A percentile compares a stretch with the other conserved stretches of the same genome.
Evolutionary conservation across 2,113 vertebrate species (phyloP).

Genomic region (Xenopus laevis): DNA sequence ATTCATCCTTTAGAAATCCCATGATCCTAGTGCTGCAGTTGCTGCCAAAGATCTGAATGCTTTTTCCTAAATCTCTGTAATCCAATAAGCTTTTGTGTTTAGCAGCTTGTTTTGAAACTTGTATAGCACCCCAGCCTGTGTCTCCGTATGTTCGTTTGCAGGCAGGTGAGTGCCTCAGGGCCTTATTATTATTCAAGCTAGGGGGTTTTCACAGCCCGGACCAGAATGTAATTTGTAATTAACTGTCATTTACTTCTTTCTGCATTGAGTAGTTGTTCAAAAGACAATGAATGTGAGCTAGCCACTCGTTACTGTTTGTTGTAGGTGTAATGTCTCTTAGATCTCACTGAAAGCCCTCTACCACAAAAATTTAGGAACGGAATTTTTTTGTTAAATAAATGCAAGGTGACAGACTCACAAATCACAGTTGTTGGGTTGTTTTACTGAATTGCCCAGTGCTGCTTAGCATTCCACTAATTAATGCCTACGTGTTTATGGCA

Average conservation of each 20-base stretch:
- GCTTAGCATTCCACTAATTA: constrained; percentile 24
- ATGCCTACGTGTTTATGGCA: constrained; percentile 18
- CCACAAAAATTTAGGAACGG: constrained; percentile 46
- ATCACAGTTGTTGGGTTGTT: neutral
- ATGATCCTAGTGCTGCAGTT: constrained; percentile 53
- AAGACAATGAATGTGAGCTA: constrained; percentile 64
- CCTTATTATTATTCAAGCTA: constrained; percentile 72
- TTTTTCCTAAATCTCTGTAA: constrained; percentile 76
- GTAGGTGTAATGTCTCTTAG: constrained; percentile 62
- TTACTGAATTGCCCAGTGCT: constrained; percentile 5
- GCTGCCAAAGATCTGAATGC: constrained; percentile 66
- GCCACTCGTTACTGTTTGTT: constrained; percentile 68
- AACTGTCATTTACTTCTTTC: constrained; percentile 80
- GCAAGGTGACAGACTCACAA: constrained; percentile 1
- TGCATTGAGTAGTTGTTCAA: constrained; percentile 73
- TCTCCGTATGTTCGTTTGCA: constrained; percentile 62
- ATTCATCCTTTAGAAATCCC: constrained; percentile 53
- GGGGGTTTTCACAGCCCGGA: constrained; percentile 65
- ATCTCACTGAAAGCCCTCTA: constrained; percentile 56
- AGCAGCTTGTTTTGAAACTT: constrained; percentile 78
- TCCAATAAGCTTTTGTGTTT: constrained; percentile 83
- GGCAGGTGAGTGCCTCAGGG: constrained; percentile 82
- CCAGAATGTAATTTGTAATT: constrained; percentile 83
- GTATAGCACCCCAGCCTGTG: constrained; percentile 67
- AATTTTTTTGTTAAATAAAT: constrained; percentile 40